A percentile compares a stretch with the other conserved stretches of the same genome.
Evolutionary conservation across 64 coral and sea anemone species (phyloP).

Genomic region (Trachythela sp.): DNA sequence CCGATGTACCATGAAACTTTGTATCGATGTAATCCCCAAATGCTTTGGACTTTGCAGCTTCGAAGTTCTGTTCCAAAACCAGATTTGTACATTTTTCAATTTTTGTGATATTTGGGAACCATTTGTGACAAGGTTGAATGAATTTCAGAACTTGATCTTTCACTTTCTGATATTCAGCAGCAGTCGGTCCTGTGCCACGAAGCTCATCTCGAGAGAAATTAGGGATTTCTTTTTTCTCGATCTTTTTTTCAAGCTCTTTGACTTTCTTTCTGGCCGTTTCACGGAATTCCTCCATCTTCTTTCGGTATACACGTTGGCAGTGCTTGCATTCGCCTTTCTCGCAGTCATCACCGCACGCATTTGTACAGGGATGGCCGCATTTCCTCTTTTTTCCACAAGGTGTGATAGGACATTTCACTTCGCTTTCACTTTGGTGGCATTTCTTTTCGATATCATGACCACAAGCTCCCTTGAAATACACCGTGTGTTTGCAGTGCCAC

Average conservation of each 20-base stretch:
- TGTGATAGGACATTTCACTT: background rate
- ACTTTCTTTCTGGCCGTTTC: background rate
- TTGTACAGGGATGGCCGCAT: conserved; percentile 5
- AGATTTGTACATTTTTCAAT: conserved; percentile 32
- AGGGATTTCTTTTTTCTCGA: background rate
- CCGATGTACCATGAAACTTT: conserved; percentile 22
- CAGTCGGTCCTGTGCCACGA: background rate
- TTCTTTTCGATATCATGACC: background rate
- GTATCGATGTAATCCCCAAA: conserved; percentile 22
- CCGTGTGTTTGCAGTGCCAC: background rate
- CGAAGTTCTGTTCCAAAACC: conserved; percentile 7
- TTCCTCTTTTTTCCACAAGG: conserved; percentile 12
- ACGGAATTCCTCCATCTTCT: conserved; percentile 12
- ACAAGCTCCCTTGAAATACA: background rate
- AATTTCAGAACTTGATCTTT: conserved; percentile 17
- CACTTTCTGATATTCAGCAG: conserved; percentile 16
- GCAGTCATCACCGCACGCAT: conserved; percentile 19
- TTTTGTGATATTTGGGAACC: background rate
- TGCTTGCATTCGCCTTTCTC: conserved; percentile 10
- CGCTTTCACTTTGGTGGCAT: background rate
- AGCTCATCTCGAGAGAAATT: background rate
- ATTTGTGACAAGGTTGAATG: conserved; percentile 4
- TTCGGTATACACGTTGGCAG: background rate
- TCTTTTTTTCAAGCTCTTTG: background rate
- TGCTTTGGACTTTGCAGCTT: conserved; percentile 23